Evolutionary conservation across 1,140 invertebrate genomes (phyloP).

Genomic region (Laodelphax striatellus): DNA sequence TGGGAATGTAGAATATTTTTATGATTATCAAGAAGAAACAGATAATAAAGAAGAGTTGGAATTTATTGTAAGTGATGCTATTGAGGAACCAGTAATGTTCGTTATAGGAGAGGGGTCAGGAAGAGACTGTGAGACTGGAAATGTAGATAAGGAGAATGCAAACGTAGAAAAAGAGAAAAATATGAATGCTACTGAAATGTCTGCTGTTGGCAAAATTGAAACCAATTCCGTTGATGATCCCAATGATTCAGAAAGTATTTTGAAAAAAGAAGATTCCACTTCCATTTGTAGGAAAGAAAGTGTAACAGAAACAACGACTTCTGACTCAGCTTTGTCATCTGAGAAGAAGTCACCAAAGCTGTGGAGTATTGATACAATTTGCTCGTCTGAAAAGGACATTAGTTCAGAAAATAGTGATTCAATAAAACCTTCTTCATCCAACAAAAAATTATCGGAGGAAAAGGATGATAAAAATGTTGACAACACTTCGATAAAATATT

Average conservation of each 20-base stretch:
- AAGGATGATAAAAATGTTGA: slow-evolving; percentile 1
- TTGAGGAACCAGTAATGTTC: slow-evolving; percentile 58
- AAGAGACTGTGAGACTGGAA: slow-evolving; percentile 54
- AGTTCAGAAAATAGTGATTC: neutral
- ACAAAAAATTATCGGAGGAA: slow-evolving; percentile 3
- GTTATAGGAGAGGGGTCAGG: slow-evolving; percentile 60
- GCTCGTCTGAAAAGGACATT: slow-evolving; percentile 5
- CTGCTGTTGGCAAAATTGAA: no score
- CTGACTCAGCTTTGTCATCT: slow-evolving; percentile 32
- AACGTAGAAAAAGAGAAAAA: slow-evolving; percentile 25
- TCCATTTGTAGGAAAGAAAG: no score
- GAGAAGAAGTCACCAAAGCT: slow-evolving; percentile 24
- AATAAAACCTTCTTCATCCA: neutral
- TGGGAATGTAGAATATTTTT: slow-evolving; percentile 41
- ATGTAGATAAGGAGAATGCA: slow-evolving; percentile 31
- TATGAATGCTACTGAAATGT: neutral
- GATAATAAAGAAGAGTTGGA: slow-evolving; percentile 42
- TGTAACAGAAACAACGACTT: no score
- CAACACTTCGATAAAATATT: neutral
- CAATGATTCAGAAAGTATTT: no score
- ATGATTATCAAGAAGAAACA: neutral
- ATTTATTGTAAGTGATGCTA: slow-evolving; percentile 56
- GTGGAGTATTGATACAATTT: slow-evolving; percentile 27
- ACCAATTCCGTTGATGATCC: no score
- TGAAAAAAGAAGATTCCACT: no score